Conservation (phyloP, 2,113 vertebrate genomes). For the Trichechus manatus region DNA sequence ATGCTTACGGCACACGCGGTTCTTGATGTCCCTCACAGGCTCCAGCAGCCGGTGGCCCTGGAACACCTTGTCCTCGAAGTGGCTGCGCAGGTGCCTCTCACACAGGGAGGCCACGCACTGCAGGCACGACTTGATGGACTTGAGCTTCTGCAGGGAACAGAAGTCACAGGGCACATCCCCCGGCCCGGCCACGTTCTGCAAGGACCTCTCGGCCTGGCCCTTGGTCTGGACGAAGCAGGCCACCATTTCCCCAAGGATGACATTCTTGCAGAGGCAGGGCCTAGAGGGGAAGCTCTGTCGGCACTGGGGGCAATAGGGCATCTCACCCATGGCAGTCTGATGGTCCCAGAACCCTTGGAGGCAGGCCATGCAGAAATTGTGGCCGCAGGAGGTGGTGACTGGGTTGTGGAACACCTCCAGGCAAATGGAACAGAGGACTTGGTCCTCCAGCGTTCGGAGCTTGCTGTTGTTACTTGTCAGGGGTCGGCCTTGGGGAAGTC, state of each 20-base stretch:
- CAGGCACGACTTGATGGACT: constrained; percentile 89
- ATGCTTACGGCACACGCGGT: constrained; percentile 86
- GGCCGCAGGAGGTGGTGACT: constrained; percentile 75
- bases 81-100: constrained; percentile 89
- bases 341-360: constrained; percentile 84
- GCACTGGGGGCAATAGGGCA: constrained; percentile 85
- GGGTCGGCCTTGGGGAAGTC: not conserved
- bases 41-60: constrained; percentile 88
- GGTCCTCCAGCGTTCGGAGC: constrained; percentile 55
- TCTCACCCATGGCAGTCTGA: constrained; percentile 61
- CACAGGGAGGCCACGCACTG: constrained; percentile 91
- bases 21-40: constrained; percentile 88
- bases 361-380: constrained; percentile 86
- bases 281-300: constrained; percentile 80
- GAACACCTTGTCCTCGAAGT: constrained; percentile 87
- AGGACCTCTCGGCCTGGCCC: not conserved
- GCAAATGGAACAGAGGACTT: constrained; percentile 83
- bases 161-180: constrained; percentile 90
- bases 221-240: constrained; percentile 75
- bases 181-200: not conserved
- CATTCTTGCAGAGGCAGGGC: constrained; percentile 82
- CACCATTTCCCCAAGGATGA: constrained; percentile 84
- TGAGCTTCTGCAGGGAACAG: constrained; percentile 86
- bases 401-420: constrained; percentile 79
- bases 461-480: not conserved